A percentile compares a stretch with the other conserved stretches of the same genome.
Conservation (phyloP, 2,113 vertebrate genomes). For the Mobula birostris region DNA sequence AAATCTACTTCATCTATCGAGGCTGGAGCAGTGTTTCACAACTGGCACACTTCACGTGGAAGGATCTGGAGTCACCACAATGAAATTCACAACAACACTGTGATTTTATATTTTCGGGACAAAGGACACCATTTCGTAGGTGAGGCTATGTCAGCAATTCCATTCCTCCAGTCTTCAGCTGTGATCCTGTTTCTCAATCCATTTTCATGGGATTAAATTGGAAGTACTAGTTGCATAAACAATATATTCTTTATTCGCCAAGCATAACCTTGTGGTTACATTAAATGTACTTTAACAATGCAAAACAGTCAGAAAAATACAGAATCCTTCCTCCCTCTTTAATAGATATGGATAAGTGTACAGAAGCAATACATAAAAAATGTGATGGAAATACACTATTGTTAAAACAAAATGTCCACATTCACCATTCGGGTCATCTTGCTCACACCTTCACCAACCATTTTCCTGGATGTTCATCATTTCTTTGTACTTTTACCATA, state of each 20-base stretch:
- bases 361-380: constrained; percentile 42
- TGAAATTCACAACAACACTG: too few species aligned
- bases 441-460: not conserved
- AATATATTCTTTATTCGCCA: constrained; percentile 48
- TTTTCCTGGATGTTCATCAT: constrained; percentile 41
- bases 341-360: constrained; percentile 38
- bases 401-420: constrained; percentile 42
- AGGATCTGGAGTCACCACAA: too few species aligned
- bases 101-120: too few species aligned
- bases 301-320: constrained; percentile 42
- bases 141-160: too few species aligned
- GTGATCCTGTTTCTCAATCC: not conserved
- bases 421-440: constrained; percentile 8
- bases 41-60: too few species aligned
- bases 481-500: constrained; percentile 61
- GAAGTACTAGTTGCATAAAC: constrained; percentile 42
- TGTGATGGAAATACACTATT: constrained; percentile 5
- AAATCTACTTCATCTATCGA: too few species aligned
- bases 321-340: constrained; percentile 38
- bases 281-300: constrained; percentile 37
- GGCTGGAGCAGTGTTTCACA: too few species aligned
- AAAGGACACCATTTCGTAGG: too few species aligned
- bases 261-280: constrained; percentile 38
- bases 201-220: not conserved
- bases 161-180: too few species aligned